Percentiles rank a stretch among this genome's conserved stretches.
phyloP scores from a whole-genome alignment of 2,797 vertebrate species.

The Danionella dracula region DNA sequence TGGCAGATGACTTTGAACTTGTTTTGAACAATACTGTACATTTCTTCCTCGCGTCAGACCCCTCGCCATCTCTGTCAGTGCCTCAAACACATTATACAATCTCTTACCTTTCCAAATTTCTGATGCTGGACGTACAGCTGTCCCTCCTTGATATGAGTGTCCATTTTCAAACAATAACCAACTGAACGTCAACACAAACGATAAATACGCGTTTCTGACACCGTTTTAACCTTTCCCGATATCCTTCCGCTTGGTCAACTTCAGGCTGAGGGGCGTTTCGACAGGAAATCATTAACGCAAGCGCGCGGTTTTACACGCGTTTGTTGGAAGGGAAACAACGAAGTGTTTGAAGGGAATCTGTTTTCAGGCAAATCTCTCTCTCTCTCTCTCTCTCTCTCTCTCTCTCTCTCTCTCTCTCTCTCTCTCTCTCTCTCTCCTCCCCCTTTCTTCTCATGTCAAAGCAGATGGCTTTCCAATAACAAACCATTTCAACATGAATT shows the following conservation, averaged over 20 bases:
- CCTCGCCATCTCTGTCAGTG: background rate
- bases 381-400: background rate
- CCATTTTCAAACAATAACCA: conserved; percentile 50
- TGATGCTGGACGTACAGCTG: conserved; percentile 76
- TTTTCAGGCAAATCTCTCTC: conserved; percentile 31
- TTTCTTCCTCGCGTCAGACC: background rate
- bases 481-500: too few species aligned
- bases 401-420: background rate
- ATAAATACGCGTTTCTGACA: conserved; percentile 35
- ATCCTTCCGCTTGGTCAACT: conserved; percentile 57
- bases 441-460: background rate
- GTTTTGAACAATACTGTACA: too few species aligned
- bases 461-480: background rate
- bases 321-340: conserved; percentile 3
- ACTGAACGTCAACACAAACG: conserved; percentile 19
- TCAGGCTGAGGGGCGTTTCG: conserved; percentile 1
- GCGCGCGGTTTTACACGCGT: background rate
- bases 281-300: conserved; percentile 13
- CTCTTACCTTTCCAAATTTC: conserved; percentile 79
- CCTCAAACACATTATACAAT: background rate
- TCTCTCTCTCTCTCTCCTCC: conserved; percentile 33
- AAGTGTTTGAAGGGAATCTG: background rate
- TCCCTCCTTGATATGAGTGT: conserved; percentile 75
- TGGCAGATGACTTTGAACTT: too few species aligned
- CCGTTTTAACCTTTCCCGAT: conserved; percentile 31